Evolutionary conservation across 1,140 invertebrate genomes (phyloP).

Genomic region (Eubasilissa regina): DNA sequence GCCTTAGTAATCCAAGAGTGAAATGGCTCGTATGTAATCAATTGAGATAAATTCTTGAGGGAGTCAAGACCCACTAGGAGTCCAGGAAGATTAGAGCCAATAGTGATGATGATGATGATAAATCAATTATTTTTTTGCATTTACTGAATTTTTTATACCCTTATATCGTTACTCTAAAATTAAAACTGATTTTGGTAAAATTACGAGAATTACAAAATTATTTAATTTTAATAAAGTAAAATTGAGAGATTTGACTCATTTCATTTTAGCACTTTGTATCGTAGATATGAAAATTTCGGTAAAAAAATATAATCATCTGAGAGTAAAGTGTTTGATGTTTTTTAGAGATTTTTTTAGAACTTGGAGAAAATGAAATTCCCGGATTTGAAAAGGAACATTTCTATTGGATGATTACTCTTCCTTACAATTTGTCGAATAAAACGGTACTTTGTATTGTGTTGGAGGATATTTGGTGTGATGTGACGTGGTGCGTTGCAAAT

Average conservation of each 20-base stretch:
- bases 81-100: too few species aligned
- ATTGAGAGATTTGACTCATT: not conserved
- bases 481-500: not conserved
- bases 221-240: too few species aligned
- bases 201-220: too few species aligned
- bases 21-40: too few species aligned
- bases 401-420: slow-evolving; percentile 34
- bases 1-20: too few species aligned
- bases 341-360: not conserved
- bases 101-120: too few species aligned
- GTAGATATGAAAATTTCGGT: slow-evolving; percentile 11
- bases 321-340: not conserved
- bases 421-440: slow-evolving; percentile 39
- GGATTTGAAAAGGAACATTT: not conserved
- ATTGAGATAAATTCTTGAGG: too few species aligned
- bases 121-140: too few species aligned
- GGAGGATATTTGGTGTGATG: not conserved
- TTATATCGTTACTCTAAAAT: too few species aligned
- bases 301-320: not conserved
- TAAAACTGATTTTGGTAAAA: too few species aligned
- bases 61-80: too few species aligned
- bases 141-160: too few species aligned
- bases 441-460: not conserved
- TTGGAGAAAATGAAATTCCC: slow-evolving; percentile 8
- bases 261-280: slow-evolving; percentile 6